Percentiles rank a stretch among this genome's conserved stretches.
These are phyloP conservation scores for Campoletis raptor DNA, from an alignment of 2,888 invertebrate genomes.

Conservation along the genomic window DNA sequence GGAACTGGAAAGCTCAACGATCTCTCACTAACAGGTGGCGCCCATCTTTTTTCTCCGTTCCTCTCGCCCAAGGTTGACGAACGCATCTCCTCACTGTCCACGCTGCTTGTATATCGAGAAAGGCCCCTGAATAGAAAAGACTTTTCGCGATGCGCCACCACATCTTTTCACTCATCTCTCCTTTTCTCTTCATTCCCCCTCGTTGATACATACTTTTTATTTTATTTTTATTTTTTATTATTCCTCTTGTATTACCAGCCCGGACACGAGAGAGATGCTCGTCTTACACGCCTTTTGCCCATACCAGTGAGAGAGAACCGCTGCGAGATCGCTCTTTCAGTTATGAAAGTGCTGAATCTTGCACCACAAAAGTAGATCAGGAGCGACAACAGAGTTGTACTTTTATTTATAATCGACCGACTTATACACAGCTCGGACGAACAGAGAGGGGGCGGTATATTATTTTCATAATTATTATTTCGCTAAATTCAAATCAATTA, in stretches of 20 bases:
- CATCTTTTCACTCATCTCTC: constrained; percentile 46
- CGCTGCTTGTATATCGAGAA: constrained; percentile 38
- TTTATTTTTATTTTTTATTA: constrained; percentile 30
- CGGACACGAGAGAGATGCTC: constrained; percentile 24
- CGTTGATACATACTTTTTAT: background rate
- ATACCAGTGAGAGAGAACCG: constrained; percentile 45
- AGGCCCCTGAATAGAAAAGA: constrained; percentile 30
- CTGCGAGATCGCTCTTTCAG: constrained; percentile 71
- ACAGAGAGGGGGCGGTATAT: constrained; percentile 36
- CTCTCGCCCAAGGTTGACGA: constrained; percentile 36
- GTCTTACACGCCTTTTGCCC: constrained; percentile 44
- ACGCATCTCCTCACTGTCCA: constrained; percentile 31
- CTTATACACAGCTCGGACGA: constrained; percentile 70
- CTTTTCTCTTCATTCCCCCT: constrained; percentile 39
- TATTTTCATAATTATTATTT: constrained; percentile 2
- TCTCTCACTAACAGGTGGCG: constrained; percentile 63
- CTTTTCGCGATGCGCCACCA: constrained; percentile 31
- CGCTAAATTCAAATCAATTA: background rate
- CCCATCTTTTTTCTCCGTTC: constrained; percentile 35
- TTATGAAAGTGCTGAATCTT: constrained; percentile 79
- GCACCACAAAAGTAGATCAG: constrained; percentile 77
- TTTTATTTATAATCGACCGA: constrained; percentile 80
- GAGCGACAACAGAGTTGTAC: constrained; percentile 78
- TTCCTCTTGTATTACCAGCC: constrained; percentile 60
- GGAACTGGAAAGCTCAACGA: constrained; percentile 65